Conservation (phyloP, 2,113 vertebrate species). For the Ranitomeya variabilis region DNA sequence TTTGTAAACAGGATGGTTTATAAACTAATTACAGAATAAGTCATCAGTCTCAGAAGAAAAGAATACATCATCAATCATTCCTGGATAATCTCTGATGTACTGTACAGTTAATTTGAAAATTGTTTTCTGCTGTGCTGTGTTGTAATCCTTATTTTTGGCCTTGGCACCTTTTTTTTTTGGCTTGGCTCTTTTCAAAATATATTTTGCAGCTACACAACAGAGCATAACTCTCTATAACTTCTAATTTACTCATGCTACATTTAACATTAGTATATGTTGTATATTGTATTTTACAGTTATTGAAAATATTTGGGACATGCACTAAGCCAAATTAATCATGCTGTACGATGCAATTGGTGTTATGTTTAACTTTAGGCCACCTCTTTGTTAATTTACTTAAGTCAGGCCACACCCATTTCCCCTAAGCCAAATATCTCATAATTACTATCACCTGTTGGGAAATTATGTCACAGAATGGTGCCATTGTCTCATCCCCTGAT, state of each 20-base stretch:
- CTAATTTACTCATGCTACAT: not conserved
- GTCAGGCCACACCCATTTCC: no score
- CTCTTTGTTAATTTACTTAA: no score
- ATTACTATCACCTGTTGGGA: no score
- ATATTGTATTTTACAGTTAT: no score
- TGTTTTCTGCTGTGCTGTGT: not conserved
- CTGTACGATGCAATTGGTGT: no score
- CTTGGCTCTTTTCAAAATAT: not conserved
- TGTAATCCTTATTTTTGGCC: not conserved
- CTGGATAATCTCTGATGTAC: not conserved
- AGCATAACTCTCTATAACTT: not conserved
- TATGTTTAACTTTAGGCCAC: no score
- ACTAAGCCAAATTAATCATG: no score
- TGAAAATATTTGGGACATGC: no score
- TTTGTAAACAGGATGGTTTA: slow-evolving; percentile 8
- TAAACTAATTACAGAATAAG: not conserved
- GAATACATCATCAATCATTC: slow-evolving; percentile 13
- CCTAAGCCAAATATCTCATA: no score
- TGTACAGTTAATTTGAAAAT: slow-evolving; percentile 14
- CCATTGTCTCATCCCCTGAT: no score
- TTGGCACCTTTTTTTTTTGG: not conserved
- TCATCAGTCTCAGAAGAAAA: slow-evolving; percentile 24
- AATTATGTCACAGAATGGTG: no score
- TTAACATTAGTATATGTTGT: no score
- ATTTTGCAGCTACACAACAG: not conserved